Evolutionary conservation across 2,113 vertebrate species (phyloP).

Genomic region (Burhinus oedicnemus): DNA sequence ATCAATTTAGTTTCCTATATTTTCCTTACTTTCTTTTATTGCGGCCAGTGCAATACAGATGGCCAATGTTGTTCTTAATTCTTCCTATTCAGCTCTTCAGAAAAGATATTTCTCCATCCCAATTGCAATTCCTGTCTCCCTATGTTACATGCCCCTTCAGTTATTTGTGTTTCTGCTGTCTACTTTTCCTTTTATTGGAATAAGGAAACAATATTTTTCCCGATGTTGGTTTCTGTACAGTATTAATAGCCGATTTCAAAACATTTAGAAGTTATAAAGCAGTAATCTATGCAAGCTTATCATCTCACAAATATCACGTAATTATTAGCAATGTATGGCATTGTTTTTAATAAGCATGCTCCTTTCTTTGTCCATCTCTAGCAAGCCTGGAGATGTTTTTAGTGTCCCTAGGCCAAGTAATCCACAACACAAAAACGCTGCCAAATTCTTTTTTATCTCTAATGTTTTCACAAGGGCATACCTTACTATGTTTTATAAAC

Average conservation of each 20-base stretch:
- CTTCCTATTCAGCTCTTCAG: neutral
- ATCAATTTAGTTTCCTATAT: conserved; percentile 28
- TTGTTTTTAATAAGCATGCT: neutral
- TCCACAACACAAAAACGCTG: neutral
- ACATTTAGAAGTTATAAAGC: neutral
- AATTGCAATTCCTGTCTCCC: neutral
- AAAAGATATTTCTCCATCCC: neutral
- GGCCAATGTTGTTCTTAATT: neutral
- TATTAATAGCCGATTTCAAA: neutral
- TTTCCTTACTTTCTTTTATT: conserved; percentile 24
- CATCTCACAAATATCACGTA: neutral
- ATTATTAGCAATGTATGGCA: neutral
- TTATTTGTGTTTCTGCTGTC: neutral
- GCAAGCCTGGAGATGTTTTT: neutral
- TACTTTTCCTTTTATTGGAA: neutral
- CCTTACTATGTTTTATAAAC: conserved; percentile 49
- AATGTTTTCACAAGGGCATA: conserved; percentile 28
- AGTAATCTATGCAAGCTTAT: neutral
- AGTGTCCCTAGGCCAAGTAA: neutral
- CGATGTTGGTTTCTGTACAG: neutral
- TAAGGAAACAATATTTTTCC: neutral
- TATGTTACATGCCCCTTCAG: neutral
- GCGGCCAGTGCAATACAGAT: neutral
- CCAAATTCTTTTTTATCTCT: neutral
- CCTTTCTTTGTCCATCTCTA: neutral